phyloP scores from a whole-genome alignment of 2,113 vertebrate species.

The Brachypteracias leptosomus region DNA sequence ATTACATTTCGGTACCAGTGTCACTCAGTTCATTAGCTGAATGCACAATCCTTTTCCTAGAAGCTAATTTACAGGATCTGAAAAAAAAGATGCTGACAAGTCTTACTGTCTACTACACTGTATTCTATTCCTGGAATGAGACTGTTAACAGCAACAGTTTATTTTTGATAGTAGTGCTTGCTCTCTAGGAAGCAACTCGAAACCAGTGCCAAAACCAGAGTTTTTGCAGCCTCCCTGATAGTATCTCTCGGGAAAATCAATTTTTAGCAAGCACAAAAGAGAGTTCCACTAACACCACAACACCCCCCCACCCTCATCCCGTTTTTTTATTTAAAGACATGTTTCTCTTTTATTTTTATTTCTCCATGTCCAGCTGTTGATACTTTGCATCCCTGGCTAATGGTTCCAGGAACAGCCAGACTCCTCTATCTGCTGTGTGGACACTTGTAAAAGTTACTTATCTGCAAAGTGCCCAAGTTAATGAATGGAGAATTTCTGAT shows the following conservation, averaged over 20 bases:
- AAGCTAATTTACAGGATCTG: neutral
- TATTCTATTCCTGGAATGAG: neutral
- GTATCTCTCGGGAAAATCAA: neutral
- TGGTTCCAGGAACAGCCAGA: neutral
- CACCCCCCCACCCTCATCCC: accelerated
- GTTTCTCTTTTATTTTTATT: neutral
- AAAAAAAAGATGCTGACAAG: neutral
- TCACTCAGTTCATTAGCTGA: neutral
- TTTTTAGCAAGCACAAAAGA: neutral
- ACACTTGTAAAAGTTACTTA: neutral
- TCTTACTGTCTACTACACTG: neutral
- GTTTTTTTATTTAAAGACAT: neutral
- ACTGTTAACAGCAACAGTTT: neutral
- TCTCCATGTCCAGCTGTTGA: neutral
- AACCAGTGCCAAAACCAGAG: neutral
- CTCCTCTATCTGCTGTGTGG: neutral
- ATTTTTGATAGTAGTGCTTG: neutral
- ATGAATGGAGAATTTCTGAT: neutral
- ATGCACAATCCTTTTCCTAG: neutral
- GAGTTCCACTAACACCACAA: neutral
- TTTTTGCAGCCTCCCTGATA: neutral
- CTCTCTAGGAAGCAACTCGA: neutral
- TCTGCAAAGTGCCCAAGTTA: neutral
- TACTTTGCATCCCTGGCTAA: neutral
- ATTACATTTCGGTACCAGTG: neutral